Conservation (phyloP, 2,113 vertebrate species). For the Oreocharis arfaki region DNA sequence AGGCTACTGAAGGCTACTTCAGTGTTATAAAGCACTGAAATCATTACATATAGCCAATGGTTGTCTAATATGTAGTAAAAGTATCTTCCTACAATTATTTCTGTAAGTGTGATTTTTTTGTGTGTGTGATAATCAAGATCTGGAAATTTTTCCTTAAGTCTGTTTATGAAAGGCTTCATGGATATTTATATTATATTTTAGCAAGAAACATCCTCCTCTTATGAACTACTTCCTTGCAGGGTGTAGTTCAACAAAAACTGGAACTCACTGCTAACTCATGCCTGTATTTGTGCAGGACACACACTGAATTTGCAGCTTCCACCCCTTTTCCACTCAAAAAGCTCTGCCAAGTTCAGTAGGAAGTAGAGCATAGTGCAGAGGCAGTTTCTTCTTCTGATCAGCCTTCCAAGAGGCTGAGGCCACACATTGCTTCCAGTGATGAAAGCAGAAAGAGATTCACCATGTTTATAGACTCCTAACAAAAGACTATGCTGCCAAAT, state of each 20-base stretch:
- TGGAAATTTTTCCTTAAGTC: background rate
- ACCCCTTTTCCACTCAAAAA: background rate
- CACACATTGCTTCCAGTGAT: background rate
- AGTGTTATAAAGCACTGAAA: background rate
- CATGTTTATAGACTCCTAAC: background rate
- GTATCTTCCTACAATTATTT: background rate
- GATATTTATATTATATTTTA: background rate
- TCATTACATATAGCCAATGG: background rate
- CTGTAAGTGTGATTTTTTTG: background rate
- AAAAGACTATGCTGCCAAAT: background rate
- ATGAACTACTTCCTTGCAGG: background rate
- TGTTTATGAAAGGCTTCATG: background rate
- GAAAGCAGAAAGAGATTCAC: background rate
- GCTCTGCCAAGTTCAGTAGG: background rate
- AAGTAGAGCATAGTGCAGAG: background rate
- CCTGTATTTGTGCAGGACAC: background rate
- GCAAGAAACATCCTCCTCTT: background rate
- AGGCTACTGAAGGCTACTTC: too few species aligned
- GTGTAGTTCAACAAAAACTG: background rate
- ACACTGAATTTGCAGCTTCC: background rate
- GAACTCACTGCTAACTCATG: background rate
- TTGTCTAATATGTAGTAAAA: background rate
- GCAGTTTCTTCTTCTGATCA: background rate
- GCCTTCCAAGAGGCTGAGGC: background rate
- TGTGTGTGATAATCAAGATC: background rate